Evolutionary conservation across 2,797 vertebrate species (phyloP).

Genomic region (Tangara arthus): DNA sequence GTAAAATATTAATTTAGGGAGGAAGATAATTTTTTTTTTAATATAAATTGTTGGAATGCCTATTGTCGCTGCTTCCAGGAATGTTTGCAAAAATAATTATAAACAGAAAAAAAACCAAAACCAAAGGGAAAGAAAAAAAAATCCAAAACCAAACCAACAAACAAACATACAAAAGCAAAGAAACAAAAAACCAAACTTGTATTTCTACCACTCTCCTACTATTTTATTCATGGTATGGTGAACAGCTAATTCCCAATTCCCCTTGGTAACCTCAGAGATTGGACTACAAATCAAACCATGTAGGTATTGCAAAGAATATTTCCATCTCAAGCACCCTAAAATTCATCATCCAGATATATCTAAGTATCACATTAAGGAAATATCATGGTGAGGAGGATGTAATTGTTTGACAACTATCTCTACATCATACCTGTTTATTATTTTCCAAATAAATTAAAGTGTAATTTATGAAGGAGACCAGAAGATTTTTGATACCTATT

Average conservation of each 20-base stretch:
- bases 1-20: neutral
- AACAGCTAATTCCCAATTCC: neutral
- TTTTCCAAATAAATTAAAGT: neutral
- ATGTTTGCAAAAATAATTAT: neutral
- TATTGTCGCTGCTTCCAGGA: neutral
- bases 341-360: neutral
- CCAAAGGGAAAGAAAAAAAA: neutral
- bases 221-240: neutral
- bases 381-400: neutral
- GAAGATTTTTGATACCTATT: neutral
- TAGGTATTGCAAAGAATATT: neutral
- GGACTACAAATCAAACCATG: neutral
- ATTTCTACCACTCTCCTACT: neutral
- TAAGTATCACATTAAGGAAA: neutral
- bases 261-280: neutral
- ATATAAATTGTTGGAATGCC: neutral
- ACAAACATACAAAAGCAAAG: neutral
- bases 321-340: neutral
- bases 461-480: neutral
- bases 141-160: neutral
- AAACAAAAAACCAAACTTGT: fast-evolving
- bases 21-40: neutral
- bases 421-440: neutral
- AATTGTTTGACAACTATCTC: neutral
- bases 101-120: neutral